These are phyloP conservation scores for Coccyzus lansbergi DNA, from an alignment of 2,797 vertebrate genomes.

Conservation along the genomic window DNA sequence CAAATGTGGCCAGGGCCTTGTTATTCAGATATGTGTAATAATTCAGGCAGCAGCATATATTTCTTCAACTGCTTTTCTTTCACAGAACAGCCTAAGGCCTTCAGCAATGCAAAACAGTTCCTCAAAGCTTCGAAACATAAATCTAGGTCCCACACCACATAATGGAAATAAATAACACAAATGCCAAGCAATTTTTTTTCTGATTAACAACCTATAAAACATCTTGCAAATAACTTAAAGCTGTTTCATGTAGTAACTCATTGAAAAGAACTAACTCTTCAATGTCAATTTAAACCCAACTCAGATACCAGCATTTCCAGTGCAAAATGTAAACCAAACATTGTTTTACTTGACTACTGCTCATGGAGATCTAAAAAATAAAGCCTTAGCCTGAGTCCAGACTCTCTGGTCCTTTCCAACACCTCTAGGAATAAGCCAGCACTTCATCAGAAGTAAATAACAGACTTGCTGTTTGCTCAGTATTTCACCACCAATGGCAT, in stretches of 20 bases:
- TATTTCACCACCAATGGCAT: not conserved
- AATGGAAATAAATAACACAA: constrained; percentile 34
- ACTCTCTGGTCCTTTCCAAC: not conserved
- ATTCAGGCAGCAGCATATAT: constrained; percentile 3
- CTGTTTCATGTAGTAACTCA: not conserved
- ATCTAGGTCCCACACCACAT: not conserved
- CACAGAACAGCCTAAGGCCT: not conserved
- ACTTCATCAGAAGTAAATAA: not conserved
- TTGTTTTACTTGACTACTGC: not conserved
- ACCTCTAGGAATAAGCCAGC: not conserved
- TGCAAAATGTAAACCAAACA: not conserved
- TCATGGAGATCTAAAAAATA: not conserved
- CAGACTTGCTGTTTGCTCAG: not conserved
- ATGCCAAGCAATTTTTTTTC: constrained; percentile 16
- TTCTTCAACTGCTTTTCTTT: not conserved
- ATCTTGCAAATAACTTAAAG: not conserved
- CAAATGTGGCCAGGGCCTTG: not conserved
- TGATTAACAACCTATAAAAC: constrained; percentile 23
- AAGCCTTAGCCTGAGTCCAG: not conserved
- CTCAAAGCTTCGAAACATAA: not conserved
- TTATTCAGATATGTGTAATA: not conserved
- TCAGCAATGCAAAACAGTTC: not conserved
- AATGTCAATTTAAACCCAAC: not conserved
- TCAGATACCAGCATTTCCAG: not conserved
- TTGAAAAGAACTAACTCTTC: not conserved